phyloP scores from a whole-genome alignment of 2,797 vertebrate genomes.

The Phrynocephalus vlangalii region DNA sequence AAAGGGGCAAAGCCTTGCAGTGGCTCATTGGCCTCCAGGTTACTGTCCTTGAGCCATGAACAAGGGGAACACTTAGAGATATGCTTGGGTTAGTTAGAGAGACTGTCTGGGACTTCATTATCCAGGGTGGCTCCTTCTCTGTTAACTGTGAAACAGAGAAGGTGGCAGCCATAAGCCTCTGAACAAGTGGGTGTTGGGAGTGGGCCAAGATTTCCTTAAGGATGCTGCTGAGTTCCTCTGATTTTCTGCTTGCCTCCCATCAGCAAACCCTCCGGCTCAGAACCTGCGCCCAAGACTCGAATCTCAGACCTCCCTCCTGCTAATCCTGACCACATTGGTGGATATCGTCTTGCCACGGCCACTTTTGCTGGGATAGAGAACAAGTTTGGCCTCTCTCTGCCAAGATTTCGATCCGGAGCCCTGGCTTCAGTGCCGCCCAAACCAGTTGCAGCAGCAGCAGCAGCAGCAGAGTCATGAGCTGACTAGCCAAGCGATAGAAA shows the following conservation, averaged over 20 bases:
- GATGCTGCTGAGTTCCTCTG: neutral
- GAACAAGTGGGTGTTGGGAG: neutral
- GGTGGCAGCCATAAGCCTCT: neutral
- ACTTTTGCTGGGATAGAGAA: constrained; percentile 96
- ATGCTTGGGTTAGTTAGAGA: too few species aligned
- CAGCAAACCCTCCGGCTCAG: constrained; percentile 88
- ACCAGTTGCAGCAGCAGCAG: constrained; percentile 40
- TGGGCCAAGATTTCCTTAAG: too few species aligned
- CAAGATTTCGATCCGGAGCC: constrained; percentile 87
- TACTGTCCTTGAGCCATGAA: too few species aligned
- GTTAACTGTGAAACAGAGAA: neutral
- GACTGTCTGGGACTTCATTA: too few species aligned
- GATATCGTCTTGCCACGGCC: constrained; percentile 94
- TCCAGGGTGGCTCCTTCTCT: too few species aligned
- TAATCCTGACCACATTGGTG: constrained; percentile 90
- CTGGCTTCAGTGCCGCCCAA: constrained; percentile 74
- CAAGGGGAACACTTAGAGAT: too few species aligned
- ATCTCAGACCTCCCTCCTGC: constrained; percentile 89
- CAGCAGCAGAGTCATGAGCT: constrained; percentile 70
- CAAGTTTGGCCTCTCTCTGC: constrained; percentile 95
- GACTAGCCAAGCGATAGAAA: constrained; percentile 3
- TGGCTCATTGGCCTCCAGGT: too few species aligned
- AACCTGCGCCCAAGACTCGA: constrained; percentile 88
- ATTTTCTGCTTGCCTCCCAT: constrained; percentile 54
- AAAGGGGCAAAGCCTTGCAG: too few species aligned